Conservation (phyloP, 2,797 vertebrate species). For the Eupleurogrammus muticus region DNA sequence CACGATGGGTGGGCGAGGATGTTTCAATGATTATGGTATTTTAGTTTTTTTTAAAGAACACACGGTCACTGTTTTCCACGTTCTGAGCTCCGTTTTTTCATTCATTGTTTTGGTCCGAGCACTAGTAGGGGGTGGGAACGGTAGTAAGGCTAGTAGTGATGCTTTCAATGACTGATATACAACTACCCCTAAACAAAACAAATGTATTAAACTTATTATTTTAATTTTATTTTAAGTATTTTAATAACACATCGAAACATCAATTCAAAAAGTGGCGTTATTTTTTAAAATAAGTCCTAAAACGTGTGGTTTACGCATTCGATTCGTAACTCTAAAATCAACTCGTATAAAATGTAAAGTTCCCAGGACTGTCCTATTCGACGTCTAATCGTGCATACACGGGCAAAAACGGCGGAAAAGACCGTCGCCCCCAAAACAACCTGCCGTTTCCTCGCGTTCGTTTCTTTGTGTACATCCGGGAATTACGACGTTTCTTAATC, state of each 20-base stretch:
- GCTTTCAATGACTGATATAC: conserved; percentile 39
- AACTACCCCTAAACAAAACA: not conserved
- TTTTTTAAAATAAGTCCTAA: too few relatives aligned
- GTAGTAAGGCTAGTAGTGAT: conserved; percentile 4
- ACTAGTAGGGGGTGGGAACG: not conserved
- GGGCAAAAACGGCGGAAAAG: not conserved
- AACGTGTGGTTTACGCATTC: too few relatives aligned
- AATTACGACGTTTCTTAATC: not conserved
- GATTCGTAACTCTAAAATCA: too few relatives aligned
- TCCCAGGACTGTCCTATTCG: not conserved
- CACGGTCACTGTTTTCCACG: not conserved
- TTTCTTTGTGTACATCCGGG: fast-evolving
- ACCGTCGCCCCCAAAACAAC: too few relatives aligned
- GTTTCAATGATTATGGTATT: fast-evolving
- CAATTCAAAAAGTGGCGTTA: too few relatives aligned
- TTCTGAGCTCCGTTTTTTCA: not conserved
- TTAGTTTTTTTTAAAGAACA: not conserved
- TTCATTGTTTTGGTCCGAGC: conserved; percentile 57
- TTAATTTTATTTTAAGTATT: not conserved
- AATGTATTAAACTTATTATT: not conserved
- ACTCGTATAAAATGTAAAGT: too few relatives aligned
- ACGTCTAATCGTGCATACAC: fast-evolving
- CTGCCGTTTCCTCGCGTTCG: too few relatives aligned
- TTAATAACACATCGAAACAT: not conserved
- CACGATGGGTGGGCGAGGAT: too few relatives aligned